Base-by-base conservation (phyloP, 2,888 invertebrate genomes). In the Camptogramma bilineatum region DNA sequence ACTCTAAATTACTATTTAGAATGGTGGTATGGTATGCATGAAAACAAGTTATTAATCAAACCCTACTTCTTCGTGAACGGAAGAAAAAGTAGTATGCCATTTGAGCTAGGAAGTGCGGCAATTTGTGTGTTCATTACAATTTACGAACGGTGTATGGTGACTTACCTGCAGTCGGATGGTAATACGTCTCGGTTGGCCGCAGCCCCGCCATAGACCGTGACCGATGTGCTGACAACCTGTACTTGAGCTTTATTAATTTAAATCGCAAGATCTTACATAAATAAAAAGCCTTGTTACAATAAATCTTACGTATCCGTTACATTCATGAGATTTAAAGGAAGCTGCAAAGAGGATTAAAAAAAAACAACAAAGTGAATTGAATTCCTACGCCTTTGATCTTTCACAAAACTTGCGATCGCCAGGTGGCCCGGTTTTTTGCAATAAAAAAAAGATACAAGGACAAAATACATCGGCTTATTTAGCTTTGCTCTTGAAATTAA, bases 401-500 rank as follows among this genome's bases (percentile, higher is more conserved):
- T 28, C 8, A 52, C 52, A 51, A 51, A 8, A 10, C 17, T 24
- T 9, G n/a, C 24, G 42, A 53, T 24, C 28, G 28, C 44, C 52
- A 59, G 58, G 46, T 59, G 44, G 19, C 44, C 18, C 28, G 28
- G 7, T 13, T 16, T 44, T 53, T 53, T 17, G 44, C 52, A 47
- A 46, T 51, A 60, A 65, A 55, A 57, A 53, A 51, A 58, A 60
- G 44, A 42, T 42, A 17, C 44, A 44, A 51, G 46, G 54, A 58
- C 51, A 10, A 62, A 66, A 62, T 57, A 53, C 24, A 61, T 57
- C 50, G 50, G 56, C 47, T 55, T 66, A 54, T 60, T 56, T 52
- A 52, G 58, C 28, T 50, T 54, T 65, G 71, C 46, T 68, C 71
- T 71, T 73, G 73, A 75, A 79, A 76, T 78, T 75, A 75, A 79